Percentiles rank a stretch among this genome's conserved stretches.
These are phyloP conservation scores for Orthonevra nobilis DNA, from an alignment of 2,888 invertebrate genomes.

Conservation along the genomic window DNA sequence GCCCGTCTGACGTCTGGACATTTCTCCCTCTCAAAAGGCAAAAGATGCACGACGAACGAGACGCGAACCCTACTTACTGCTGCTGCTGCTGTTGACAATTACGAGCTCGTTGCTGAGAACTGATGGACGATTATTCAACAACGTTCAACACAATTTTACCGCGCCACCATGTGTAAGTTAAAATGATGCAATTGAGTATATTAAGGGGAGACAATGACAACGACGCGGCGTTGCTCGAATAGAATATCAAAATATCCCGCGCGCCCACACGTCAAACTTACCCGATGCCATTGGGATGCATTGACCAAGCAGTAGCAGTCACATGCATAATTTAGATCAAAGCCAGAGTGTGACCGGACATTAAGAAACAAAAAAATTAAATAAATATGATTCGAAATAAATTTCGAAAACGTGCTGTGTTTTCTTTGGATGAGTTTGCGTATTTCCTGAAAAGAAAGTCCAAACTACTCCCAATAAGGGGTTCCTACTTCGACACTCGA, in stretches of 20 bases:
- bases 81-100: slow-evolving; percentile 49
- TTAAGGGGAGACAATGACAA: slow-evolving; percentile 36
- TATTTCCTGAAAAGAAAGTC: slow-evolving; percentile 14
- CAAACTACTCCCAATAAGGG: slow-evolving; percentile 18
- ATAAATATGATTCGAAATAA: no score
- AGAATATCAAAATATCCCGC: slow-evolving; percentile 66
- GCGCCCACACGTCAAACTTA: slow-evolving; percentile 65
- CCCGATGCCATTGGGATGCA: slow-evolving; percentile 45
- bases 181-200: slow-evolving; percentile 62
- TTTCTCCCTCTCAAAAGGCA: slow-evolving; percentile 21
- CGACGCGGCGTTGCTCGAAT: slow-evolving; percentile 37
- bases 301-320: slow-evolving; percentile 63
- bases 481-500: slow-evolving; percentile 8
- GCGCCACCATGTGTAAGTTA: slow-evolving; percentile 40
- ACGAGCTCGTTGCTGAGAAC: slow-evolving; percentile 10
- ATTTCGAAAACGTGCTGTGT: slow-evolving; percentile 11
- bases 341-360: slow-evolving; percentile 59
- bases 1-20: slow-evolving; percentile 57
- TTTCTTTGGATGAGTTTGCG: slow-evolving; percentile 31
- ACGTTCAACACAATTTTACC: slow-evolving; percentile 54
- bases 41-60: slow-evolving; percentile 30
- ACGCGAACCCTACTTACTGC: slow-evolving; percentile 12
- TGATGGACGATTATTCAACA: slow-evolving; percentile 55
- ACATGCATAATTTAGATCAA: slow-evolving; percentile 64
- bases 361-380: no score